A percentile compares a stretch with the other conserved stretches of the same genome.
Evolutionary conservation across 1,140 invertebrate species (phyloP).

Genomic region (Ctenoplectra terminalis): DNA sequence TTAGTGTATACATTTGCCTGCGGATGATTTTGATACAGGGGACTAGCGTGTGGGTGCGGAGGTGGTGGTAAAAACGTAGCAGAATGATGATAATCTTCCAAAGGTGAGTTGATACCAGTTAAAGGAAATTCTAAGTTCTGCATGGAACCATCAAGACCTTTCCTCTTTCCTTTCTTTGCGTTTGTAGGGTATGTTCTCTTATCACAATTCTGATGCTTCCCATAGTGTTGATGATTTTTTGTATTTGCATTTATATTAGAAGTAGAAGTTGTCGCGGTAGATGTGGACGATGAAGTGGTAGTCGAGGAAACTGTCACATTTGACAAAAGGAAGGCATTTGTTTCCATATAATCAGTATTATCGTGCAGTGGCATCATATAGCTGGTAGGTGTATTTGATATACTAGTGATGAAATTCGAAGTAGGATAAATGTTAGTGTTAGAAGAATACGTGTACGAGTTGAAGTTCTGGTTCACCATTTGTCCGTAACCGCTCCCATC

Average conservation of each 20-base stretch:
- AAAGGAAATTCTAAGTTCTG: slow-evolving; percentile 80
- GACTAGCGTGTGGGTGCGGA: slow-evolving; percentile 67
- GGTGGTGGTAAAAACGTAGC: slow-evolving; percentile 69
- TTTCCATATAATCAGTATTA: slow-evolving; percentile 79
- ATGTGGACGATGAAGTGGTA: slow-evolving; percentile 58
- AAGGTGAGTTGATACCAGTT: slow-evolving; percentile 75
- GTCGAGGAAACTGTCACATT: slow-evolving; percentile 72
- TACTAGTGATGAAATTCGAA: slow-evolving; percentile 80
- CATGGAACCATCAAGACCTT: slow-evolving; percentile 67
- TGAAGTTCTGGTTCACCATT: slow-evolving; percentile 81
- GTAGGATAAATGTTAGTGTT: slow-evolving; percentile 81
- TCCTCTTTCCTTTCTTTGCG: slow-evolving; percentile 79
- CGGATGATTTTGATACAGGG: slow-evolving; percentile 79
- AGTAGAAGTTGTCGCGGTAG: slow-evolving; percentile 59
- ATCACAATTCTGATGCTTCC: slow-evolving; percentile 69
- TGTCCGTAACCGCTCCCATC: slow-evolving; percentile 78
- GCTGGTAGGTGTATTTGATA: slow-evolving; percentile 79
- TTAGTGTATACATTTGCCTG: slow-evolving; percentile 77
- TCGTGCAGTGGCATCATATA: slow-evolving; percentile 82
- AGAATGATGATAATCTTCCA: slow-evolving; percentile 80
- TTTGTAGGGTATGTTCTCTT: slow-evolving; percentile 72
- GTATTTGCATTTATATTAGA: slow-evolving; percentile 57
- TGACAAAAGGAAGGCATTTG: slow-evolving; percentile 77
- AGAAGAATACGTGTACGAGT: slow-evolving; percentile 79
- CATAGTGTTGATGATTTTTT: slow-evolving; percentile 75